These are phyloP conservation scores for Whitmania pigra DNA, from an alignment of 1,140 invertebrate species.

Conservation along the genomic window DNA sequence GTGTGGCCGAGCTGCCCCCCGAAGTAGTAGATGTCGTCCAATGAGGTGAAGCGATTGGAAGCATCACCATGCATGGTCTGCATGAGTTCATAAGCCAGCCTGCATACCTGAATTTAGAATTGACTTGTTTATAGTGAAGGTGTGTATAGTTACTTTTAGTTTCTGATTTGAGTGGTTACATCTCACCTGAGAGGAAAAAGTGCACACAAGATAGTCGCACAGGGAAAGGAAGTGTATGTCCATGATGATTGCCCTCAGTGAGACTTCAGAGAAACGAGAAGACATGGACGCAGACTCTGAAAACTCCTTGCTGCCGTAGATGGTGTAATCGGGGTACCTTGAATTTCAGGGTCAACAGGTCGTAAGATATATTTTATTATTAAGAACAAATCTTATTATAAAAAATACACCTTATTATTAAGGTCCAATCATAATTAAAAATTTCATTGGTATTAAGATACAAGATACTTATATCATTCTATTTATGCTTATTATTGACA, in stretches of 20 bases:
- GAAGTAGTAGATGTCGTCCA: constrained; percentile 95
- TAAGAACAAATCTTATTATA: too few species aligned
- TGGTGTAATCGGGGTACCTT: constrained; percentile 71
- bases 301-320: constrained; percentile 71
- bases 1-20: constrained; percentile 87
- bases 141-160: too few species aligned
- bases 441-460: too few species aligned
- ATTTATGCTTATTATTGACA: too few species aligned
- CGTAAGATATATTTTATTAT: too few species aligned
- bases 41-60: constrained; percentile 64
- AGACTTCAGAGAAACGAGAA: constrained; percentile 72
- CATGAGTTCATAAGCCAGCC: constrained; percentile 92
- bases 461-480: too few species aligned
- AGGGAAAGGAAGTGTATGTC: constrained; percentile 78
- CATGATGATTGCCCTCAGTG: constrained; percentile 74
- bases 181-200: constrained; percentile 80
- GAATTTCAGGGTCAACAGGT: neutral
- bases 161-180: neutral
- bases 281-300: constrained; percentile 76
- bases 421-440: too few species aligned
- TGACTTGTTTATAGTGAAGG: neutral
- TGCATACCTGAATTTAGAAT: constrained; percentile 59
- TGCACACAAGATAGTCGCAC: constrained; percentile 83
- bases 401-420: neutral
- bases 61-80: constrained; percentile 75